A percentile compares a stretch with the other conserved stretches of the same genome.
phyloP scores from a whole-genome alignment of 2,797 vertebrate species.

The Euthynnus affinis region DNA sequence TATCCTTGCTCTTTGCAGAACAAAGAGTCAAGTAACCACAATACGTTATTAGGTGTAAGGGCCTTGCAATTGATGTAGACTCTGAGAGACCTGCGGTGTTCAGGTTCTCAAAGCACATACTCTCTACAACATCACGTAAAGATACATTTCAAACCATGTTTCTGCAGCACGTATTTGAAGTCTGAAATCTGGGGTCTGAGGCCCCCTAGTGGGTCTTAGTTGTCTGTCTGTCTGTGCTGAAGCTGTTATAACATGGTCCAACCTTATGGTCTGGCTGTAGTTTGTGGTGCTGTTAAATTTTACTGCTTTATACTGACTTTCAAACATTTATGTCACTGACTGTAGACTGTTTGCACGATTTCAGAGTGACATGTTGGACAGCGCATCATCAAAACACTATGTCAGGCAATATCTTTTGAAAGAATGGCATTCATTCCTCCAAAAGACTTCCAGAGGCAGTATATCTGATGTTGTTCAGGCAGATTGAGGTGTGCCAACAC shows the following conservation, averaged over 20 bases:
- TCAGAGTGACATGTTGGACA: neutral
- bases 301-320: no score
- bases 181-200: neutral
- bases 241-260: neutral
- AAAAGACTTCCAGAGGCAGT: neutral
- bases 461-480: no score
- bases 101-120: neutral
- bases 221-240: neutral
- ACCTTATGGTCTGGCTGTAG: neutral
- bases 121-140: neutral
- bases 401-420: no score
- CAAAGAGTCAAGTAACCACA: neutral
- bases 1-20: no score
- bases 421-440: neutral
- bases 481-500: no score
- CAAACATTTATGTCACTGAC: no score
- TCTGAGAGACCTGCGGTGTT: neutral
- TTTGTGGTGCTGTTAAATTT: neutral
- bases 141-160: neutral
- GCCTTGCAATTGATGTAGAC: neutral
- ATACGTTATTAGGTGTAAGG: neutral
- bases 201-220: conserved; percentile 36
- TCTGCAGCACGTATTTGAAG: neutral
- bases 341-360: neutral
- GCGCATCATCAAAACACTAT: neutral